These are phyloP conservation scores for Ficedula albicollis DNA, from an alignment of 2,797 vertebrate genomes.

Conservation along the genomic window DNA sequence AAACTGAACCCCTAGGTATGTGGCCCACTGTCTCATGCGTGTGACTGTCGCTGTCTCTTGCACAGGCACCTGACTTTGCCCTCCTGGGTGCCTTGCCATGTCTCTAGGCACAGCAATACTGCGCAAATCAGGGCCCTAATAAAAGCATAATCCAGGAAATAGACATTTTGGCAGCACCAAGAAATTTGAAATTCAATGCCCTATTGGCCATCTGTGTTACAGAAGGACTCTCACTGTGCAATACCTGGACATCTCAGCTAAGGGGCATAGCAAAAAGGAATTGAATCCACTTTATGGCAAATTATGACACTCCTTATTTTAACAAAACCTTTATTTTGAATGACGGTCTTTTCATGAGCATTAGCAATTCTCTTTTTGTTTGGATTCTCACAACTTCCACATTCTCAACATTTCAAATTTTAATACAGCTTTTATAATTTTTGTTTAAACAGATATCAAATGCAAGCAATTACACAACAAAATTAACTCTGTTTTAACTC, in stretches of 20 bases:
- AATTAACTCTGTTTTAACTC: background rate
- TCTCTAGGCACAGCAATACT: background rate
- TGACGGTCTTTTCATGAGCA: background rate
- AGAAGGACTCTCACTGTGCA: background rate
- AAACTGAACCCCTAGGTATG: background rate
- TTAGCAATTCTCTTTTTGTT: background rate
- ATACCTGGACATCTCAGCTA: background rate
- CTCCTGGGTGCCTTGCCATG: background rate
- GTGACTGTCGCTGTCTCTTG: background rate
- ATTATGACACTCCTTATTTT: background rate
- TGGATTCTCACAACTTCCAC: background rate
- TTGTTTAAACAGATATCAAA: background rate
- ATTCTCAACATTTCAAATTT: background rate
- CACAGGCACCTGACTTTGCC: background rate
- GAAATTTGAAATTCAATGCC: background rate
- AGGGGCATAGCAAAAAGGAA: background rate
- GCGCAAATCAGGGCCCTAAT: background rate
- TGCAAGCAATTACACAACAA: constrained; percentile 7
- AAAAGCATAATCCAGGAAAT: background rate
- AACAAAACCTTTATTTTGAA: background rate
- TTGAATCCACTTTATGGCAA: background rate
- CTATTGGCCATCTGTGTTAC: background rate
- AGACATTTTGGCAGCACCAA: background rate
- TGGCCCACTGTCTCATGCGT: background rate
- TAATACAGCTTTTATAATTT: background rate